Percentiles rank a stretch among this genome's conserved stretches.
Conservation (phyloP, 2,797 vertebrate species). For the Tapirus indicus region DNA sequence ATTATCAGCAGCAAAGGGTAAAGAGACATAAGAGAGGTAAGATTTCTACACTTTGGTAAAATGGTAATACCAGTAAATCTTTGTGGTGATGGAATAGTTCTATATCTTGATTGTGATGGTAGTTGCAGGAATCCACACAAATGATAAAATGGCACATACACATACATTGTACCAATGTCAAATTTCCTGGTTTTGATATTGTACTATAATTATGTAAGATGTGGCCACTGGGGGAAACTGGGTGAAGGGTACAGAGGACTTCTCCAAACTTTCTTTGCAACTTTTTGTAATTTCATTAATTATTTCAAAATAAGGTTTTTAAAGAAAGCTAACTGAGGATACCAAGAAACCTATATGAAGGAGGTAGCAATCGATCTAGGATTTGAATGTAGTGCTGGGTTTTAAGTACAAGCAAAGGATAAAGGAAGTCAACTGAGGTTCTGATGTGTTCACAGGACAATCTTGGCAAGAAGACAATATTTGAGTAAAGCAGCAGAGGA, state of each 20-base stretch:
- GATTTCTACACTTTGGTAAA: not conserved
- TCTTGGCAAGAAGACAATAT: not conserved
- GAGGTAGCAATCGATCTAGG: not conserved
- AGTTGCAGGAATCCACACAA: not conserved
- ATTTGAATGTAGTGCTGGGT: not conserved
- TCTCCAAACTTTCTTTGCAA: not conserved
- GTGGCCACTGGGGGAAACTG: not conserved
- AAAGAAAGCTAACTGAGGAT: not conserved
- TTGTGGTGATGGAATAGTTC: not conserved
- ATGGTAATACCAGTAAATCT: not conserved
- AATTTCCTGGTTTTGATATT: not conserved
- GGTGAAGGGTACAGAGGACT: not conserved
- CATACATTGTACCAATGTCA: not conserved
- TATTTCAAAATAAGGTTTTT: not conserved
- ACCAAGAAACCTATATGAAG: not conserved
- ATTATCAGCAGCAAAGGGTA: not conserved
- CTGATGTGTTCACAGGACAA: not conserved
- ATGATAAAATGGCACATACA: not conserved
- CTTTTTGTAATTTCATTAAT: not conserved
- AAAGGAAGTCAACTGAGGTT: not conserved
- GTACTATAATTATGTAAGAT: not conserved
- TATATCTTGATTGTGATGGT: not conserved
- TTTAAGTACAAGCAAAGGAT: not conserved
- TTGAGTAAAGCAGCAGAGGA: not conserved
- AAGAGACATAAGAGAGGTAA: not conserved